Conservation (phyloP, 2,113 vertebrate genomes). For the Sminthopsis crassicaudata region DNA sequence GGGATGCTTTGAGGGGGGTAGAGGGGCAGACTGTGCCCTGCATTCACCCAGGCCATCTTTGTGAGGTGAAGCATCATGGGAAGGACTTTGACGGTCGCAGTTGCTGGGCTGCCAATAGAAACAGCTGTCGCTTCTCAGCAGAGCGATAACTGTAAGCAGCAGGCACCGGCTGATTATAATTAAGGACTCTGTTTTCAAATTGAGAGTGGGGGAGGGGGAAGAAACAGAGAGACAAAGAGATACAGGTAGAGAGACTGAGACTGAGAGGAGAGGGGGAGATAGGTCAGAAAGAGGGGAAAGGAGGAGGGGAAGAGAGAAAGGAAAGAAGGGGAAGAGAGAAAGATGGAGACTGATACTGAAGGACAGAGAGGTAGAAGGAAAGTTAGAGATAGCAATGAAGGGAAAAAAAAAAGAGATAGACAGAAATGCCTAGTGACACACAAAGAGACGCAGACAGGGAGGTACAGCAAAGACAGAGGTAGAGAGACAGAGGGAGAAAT, state of each 20-base stretch:
- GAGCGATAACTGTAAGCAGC: slow-evolving; percentile 67
- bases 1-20: background rate
- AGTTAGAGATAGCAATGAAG: too few species aligned
- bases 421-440: too few species aligned
- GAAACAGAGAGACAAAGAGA: background rate
- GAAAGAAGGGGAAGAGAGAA: background rate
- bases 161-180: slow-evolving; percentile 77
- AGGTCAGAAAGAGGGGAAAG: too few species aligned
- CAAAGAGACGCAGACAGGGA: background rate
- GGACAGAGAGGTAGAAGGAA: background rate
- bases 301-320: background rate
- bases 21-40: background rate
- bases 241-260: background rate
- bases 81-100: slow-evolving; percentile 49
- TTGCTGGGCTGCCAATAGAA: slow-evolving; percentile 64
- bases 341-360: too few species aligned
- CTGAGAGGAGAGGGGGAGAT: background rate
- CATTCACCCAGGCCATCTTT: background rate
- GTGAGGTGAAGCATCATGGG: background rate
- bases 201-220: slow-evolving; percentile 14
- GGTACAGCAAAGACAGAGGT: background rate
- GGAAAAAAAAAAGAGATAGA: background rate
- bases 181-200: slow-evolving; percentile 75
- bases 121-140: slow-evolving; percentile 81
- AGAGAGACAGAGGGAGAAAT: background rate